phyloP scores from a whole-genome alignment of 2,113 vertebrate genomes.

The Pseudorhombus dupliciocellatus region DNA sequence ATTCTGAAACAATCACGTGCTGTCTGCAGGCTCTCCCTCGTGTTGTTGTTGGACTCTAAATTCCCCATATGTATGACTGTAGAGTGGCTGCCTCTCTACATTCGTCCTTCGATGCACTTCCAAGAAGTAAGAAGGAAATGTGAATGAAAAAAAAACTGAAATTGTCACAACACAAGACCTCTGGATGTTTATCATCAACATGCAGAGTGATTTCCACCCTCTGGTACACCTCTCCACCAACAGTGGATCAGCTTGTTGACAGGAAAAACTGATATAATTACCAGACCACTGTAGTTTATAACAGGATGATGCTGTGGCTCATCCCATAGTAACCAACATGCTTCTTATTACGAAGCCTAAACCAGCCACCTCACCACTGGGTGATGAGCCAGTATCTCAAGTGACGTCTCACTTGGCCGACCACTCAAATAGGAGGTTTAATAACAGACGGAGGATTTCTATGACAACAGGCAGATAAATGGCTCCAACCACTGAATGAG shows the following conservation, averaged over 20 bases:
- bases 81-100: constrained; percentile 29
- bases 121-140: constrained; percentile 10
- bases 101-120: constrained; percentile 15
- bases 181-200: constrained; percentile 18
- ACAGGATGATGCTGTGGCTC: constrained; percentile 52
- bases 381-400: constrained; percentile 58
- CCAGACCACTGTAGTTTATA: constrained; percentile 46
- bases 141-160: constrained; percentile 10
- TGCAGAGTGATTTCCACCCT: constrained; percentile 7
- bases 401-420: constrained; percentile 62
- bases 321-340: constrained; percentile 56
- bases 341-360: constrained; percentile 51
- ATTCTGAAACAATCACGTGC: background rate
- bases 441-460: constrained; percentile 25
- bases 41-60: constrained; percentile 44
- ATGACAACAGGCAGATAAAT: constrained; percentile 19
- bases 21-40: background rate
- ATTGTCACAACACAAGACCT: constrained; percentile 15
- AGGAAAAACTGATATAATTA: constrained; percentile 48
- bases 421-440: constrained; percentile 29
- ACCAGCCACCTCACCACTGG: constrained; percentile 46
- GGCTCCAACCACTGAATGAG: constrained; percentile 35
- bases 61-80: constrained; percentile 52
- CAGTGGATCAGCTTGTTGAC: constrained; percentile 47
- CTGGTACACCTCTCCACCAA: constrained; percentile 12